Conservation (phyloP, 1,140 invertebrate genomes). For the Calephelis virginiensis region DNA sequence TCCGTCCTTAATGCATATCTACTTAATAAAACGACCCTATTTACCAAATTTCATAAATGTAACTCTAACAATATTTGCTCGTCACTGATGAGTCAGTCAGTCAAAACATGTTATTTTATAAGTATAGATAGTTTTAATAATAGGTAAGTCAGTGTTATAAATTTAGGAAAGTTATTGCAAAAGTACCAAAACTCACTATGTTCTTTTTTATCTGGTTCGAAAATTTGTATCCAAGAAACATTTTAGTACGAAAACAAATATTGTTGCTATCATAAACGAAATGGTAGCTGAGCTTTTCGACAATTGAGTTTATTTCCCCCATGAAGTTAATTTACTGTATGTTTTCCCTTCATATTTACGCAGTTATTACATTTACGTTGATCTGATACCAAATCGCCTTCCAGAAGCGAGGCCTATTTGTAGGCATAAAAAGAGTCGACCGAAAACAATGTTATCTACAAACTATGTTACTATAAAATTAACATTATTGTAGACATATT, state of each 20-base stretch:
- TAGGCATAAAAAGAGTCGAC: slow-evolving; percentile 30
- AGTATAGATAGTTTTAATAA: too few species aligned
- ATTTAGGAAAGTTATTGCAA: too few species aligned
- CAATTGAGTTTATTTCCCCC: slow-evolving; percentile 59
- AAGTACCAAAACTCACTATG: too few species aligned
- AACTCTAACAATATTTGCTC: too few species aligned
- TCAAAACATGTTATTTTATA: too few species aligned
- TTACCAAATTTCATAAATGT: too few species aligned
- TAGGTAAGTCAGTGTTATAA: too few species aligned
- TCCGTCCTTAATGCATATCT: too few species aligned
- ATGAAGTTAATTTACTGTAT: slow-evolving; percentile 65
- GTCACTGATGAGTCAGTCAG: too few species aligned
- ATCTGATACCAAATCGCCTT: slow-evolving; percentile 65
- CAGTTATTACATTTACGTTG: slow-evolving; percentile 66
- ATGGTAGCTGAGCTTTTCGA: slow-evolving; percentile 42
- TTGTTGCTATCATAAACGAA: slow-evolving; percentile 19
- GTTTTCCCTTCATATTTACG: slow-evolving; percentile 68
- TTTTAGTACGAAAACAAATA: not conserved
- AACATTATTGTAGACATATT: not conserved
- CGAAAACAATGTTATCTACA: slow-evolving; percentile 40
- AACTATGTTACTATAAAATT: slow-evolving; percentile 16
- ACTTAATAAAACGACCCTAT: too few species aligned
- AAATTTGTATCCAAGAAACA: not conserved
- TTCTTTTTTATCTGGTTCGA: too few species aligned
- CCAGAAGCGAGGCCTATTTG: slow-evolving; percentile 46